Base-by-base conservation (phyloP, 2,888 invertebrate genomes). In the Dolomedes plantarius region DNA sequence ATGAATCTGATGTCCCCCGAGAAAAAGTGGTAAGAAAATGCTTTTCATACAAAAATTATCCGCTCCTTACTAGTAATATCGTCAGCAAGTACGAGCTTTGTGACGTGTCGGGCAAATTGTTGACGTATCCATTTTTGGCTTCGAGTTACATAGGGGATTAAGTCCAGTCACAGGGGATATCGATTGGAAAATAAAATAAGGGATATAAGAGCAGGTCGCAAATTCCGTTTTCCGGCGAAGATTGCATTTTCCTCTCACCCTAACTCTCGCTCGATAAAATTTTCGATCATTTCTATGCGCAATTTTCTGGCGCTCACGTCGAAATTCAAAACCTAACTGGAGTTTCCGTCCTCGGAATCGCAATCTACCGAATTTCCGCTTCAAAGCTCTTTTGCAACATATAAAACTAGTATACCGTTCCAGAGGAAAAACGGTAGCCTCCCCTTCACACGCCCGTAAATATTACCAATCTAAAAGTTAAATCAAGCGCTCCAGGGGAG, bases 301-400 rank as follows among this genome's bases (percentile, higher is more conserved):
- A 85, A 85, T 85, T 85, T 77, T 85, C 83, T 77, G 76, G 71
- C 50, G 69, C 76, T 83, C 75, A 76, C 76, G 72, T 67, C 73
- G 83, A 85, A 85, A 77, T 85, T 85, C 77, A 85, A 85, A 85
- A 77, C 82, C 82, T 76, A 71, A 76, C 77, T 68, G 73, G 72
- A 72, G 67, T 85, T 78, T 78, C 65, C 83, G 65, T 77, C 31
- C 65, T 64, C 27, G 1, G 68, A 85, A 77, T 85, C 77, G 65
- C 77, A 85, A 85, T 85, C 83, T 85, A 85, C 83, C 39, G 56
- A 85, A 85, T 85, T 85, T 85, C 83, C 83, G 77, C 83, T 73
- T 77, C 31, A 85, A 56, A 78, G 83, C 83, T 50, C 73, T 85
- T 77, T 77, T 73, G 83, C 77, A 73, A 78, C 77, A 77, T 72